These are phyloP conservation scores for Hyalella azteca DNA, from an alignment of 2,888 invertebrate genomes.

Conservation along the genomic window DNA sequence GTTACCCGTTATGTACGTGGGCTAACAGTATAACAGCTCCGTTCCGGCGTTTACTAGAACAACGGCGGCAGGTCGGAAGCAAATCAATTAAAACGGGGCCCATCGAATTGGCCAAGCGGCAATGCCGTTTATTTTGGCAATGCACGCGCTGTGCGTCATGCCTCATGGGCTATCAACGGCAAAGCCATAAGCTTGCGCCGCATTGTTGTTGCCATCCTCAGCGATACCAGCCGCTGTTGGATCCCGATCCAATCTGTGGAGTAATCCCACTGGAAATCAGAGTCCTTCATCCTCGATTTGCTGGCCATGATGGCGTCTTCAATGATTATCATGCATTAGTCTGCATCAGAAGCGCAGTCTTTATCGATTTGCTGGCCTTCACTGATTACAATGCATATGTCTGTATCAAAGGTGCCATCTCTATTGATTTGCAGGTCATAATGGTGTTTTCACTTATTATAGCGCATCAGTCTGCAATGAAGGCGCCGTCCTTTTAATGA, in stretches of 20 bases:
- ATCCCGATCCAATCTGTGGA: constrained; percentile 28
- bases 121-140: constrained; percentile 12
- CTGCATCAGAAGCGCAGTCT: constrained; percentile 11
- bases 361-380: constrained; percentile 11
- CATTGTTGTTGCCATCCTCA: constrained; percentile 10
- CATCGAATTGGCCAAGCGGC: constrained; percentile 1
- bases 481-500: no score
- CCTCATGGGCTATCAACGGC: constrained; percentile 14
- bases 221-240: background rate
- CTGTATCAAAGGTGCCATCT: constrained; percentile 18
- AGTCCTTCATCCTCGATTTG: constrained; percentile 29
- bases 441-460: no score
- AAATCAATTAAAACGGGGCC: background rate
- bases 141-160: background rate
- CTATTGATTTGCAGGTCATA: constrained; percentile 11
- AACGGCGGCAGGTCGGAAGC: background rate
- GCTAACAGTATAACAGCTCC: no score
- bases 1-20: no score
- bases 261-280: constrained; percentile 19
- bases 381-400: constrained; percentile 14
- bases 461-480: no score
- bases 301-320: constrained; percentile 16
- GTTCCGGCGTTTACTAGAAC: no score
- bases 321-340: constrained; percentile 4
- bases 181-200: constrained; percentile 23